These are phyloP conservation scores for Eucera pruinosa DNA, from an alignment of 2,888 invertebrate species.

Conservation along the genomic window DNA sequence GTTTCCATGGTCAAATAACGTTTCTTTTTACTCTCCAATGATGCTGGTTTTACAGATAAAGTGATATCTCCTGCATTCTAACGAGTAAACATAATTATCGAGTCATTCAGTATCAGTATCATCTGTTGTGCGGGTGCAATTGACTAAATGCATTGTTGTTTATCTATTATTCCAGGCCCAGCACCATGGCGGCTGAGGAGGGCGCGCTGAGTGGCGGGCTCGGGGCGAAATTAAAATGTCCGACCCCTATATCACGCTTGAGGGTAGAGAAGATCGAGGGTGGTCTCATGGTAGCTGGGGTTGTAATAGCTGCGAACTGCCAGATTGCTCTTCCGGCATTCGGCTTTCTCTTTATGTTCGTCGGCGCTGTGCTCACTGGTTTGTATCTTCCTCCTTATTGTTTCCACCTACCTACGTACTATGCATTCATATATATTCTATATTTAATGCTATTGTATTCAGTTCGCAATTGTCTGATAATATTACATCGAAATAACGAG, in stretches of 20 bases:
- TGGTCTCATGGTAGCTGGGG: conserved; percentile 91
- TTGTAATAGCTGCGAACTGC: conserved; percentile 91
- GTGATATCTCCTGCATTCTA: too few relatives aligned
- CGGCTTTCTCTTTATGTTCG: conserved; percentile 90
- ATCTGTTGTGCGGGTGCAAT: background rate
- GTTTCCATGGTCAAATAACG: too few relatives aligned
- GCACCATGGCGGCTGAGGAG: conserved; percentile 87
- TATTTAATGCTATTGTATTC: conserved; percentile 15
- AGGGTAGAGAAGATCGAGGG: conserved; percentile 92
- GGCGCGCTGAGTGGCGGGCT: conserved; percentile 79
- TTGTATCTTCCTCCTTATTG: conserved; percentile 73
- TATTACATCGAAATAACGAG: conserved; percentile 1
- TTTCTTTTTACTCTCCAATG: too few relatives aligned
- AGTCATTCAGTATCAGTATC: background rate
- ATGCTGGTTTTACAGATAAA: too few relatives aligned
- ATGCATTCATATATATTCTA: conserved; percentile 1
- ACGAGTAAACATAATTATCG: background rate
- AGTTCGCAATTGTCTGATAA: conserved; percentile 9
- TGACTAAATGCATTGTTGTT: conserved; percentile 37
- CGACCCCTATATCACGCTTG: conserved; percentile 89
- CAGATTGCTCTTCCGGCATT: conserved; percentile 91
- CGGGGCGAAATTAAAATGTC: conserved; percentile 85
- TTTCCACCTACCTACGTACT: background rate
- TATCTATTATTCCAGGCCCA: conserved; percentile 85
- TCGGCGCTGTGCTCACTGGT: conserved; percentile 91